Conservation (phyloP, 2,113 vertebrate genomes). For the Pterocles orientalis region DNA sequence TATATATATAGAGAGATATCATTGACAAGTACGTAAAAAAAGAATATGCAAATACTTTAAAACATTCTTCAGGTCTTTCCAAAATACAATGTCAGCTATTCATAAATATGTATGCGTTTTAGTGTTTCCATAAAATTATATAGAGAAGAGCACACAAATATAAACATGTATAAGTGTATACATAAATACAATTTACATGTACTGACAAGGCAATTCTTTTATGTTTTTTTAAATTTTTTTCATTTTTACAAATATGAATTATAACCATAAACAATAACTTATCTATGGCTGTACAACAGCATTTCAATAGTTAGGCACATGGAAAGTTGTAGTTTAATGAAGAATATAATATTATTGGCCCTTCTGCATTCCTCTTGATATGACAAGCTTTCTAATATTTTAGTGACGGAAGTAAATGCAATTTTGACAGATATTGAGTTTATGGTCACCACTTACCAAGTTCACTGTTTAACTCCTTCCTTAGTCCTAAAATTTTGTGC, state of each 20-base stretch:
- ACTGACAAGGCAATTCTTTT: not conserved
- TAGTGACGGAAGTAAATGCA: not conserved
- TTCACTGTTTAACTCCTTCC: not conserved
- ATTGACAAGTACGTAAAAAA: not conserved
- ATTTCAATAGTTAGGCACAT: not conserved
- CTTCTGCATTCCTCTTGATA: not conserved
- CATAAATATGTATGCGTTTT: constrained; percentile 6
- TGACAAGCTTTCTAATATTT: not conserved
- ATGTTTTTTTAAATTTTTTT: not conserved
- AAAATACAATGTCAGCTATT: not conserved
- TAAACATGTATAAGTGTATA: not conserved
- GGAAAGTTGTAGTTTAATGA: not conserved
- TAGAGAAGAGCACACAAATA: not conserved
- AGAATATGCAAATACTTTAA: not conserved
- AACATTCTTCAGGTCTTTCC: not conserved
- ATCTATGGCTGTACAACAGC: not conserved
- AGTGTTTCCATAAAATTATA: not conserved
- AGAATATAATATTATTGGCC: not conserved
- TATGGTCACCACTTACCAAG: not conserved
- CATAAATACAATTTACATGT: not conserved
- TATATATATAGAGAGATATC: not conserved
- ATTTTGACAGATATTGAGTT: not conserved
- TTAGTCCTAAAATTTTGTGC: not conserved
- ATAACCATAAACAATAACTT: not conserved
- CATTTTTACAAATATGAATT: not conserved